These are phyloP conservation scores for Mus spicilegus DNA, from an alignment of 2,113 vertebrate genomes.

Conservation along the genomic window DNA sequence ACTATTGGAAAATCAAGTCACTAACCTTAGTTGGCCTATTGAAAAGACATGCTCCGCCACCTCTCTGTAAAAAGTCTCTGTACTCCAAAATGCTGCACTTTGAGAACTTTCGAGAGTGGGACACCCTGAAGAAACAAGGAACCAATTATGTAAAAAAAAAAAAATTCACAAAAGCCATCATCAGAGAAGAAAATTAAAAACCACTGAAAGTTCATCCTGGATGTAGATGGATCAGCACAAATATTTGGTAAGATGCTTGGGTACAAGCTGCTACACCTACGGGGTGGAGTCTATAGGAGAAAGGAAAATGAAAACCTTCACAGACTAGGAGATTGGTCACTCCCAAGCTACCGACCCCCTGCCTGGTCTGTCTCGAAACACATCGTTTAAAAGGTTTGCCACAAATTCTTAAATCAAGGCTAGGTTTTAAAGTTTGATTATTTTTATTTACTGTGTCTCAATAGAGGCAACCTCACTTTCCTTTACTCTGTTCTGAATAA, in stretches of 20 bases:
- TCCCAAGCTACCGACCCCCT: neutral
- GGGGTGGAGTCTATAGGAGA: conserved; percentile 42
- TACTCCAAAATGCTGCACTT: conserved; percentile 98
- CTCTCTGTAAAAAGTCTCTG: conserved; percentile 96
- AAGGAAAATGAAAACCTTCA: conserved; percentile 22
- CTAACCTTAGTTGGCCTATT: conserved; percentile 97
- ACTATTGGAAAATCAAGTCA: neutral
- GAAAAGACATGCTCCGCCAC: conserved; percentile 97
- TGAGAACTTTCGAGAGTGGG: conserved; percentile 95
- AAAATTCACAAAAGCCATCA: conserved; percentile 56
- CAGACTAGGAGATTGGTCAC: neutral
- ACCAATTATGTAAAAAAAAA: conserved; percentile 60
- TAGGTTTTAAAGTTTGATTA: conserved; percentile 14
- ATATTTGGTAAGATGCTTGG: conserved; percentile 3
- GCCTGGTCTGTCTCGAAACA: neutral
- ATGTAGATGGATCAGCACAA: neutral
- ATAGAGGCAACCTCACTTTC: neutral
- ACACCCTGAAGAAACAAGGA: conserved; percentile 89
- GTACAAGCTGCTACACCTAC: neutral
- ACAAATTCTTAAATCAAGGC: neutral
- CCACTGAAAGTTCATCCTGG: conserved; percentile 21
- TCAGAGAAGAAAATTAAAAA: conserved; percentile 60
- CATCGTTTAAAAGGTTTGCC: neutral
- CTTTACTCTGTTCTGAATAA: conserved; percentile 24
- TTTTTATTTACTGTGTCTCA: conserved; percentile 44